Evolutionary conservation across 1,140 invertebrate species (phyloP).

Genomic region (Drosophila eugracilis): DNA sequence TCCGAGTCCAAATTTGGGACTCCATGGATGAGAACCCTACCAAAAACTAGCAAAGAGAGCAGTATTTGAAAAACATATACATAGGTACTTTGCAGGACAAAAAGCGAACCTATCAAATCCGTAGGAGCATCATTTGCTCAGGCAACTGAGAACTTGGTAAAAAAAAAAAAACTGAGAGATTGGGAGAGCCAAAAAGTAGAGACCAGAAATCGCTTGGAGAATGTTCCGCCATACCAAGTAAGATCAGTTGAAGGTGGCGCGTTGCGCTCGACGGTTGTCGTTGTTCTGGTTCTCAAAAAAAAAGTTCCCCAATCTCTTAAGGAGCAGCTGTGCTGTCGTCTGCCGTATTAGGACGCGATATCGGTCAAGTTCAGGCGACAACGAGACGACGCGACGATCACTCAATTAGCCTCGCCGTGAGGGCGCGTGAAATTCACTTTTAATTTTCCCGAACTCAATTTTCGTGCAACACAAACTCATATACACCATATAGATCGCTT

Average conservation of each 20-base stretch:
- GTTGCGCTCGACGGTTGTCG: constrained; percentile 60
- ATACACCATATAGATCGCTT: constrained; percentile 13
- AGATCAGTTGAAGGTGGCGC: constrained; percentile 68
- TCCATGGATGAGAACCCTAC: constrained; percentile 12
- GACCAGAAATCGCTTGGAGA: constrained; percentile 33
- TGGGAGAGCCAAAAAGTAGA: constrained; percentile 1
- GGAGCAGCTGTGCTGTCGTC: constrained; percentile 32
- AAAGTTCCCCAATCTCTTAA: constrained; percentile 3
- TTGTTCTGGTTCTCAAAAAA: constrained; percentile 17
- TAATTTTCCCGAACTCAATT: constrained; percentile 23
- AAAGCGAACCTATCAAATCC: constrained; percentile 6
- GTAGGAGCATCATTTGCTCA: not conserved
- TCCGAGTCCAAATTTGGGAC: not conserved
- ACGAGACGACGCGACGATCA: constrained; percentile 10
- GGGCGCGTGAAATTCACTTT: constrained; percentile 41
- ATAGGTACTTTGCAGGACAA: constrained; percentile 11
- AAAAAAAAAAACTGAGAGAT: constrained; percentile 7
- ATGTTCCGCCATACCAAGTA: constrained; percentile 3
- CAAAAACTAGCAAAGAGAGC: constrained; percentile 2
- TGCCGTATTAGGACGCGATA: constrained; percentile 45
- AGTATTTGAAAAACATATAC: not conserved
- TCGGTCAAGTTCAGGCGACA: constrained; percentile 75
- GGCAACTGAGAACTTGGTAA: constrained; percentile 11
- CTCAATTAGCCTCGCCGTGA: constrained; percentile 30
- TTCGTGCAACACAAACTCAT: constrained; percentile 3